These are phyloP conservation scores for Psix sp. DNA, from an alignment of 1,140 invertebrate genomes.

Conservation along the genomic window DNA sequence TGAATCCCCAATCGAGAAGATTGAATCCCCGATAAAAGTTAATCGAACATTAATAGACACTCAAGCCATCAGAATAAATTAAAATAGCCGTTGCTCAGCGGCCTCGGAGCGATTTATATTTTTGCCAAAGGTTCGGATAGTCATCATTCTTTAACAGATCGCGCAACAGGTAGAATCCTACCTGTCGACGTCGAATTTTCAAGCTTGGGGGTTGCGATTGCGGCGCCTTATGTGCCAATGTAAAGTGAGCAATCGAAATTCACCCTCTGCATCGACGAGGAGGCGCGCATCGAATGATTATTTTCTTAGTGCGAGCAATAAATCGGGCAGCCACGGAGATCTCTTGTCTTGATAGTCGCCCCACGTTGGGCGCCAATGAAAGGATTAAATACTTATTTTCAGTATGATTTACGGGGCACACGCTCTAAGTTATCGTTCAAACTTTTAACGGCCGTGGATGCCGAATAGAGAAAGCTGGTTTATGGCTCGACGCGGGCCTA, in stretches of 20 bases:
- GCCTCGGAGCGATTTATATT: conserved; percentile 30
- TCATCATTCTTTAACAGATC: conserved; percentile 60
- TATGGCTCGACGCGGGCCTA: conserved; percentile 57
- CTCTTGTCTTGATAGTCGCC: conserved; percentile 21
- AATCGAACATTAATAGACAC: conserved; percentile 30
- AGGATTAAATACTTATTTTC: conserved; percentile 64
- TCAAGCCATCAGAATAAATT: conserved; percentile 25
- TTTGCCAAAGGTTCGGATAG: conserved; percentile 48
- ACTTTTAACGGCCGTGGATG: conserved; percentile 65
- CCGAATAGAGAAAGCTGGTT: conserved; percentile 60
- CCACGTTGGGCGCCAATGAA: conserved; percentile 45
- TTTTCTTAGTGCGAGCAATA: conserved; percentile 53
- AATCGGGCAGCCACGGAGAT: conserved; percentile 20
- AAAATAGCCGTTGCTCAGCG: conserved; percentile 17
- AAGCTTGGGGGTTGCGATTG: conserved; percentile 42
- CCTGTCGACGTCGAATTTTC: conserved; percentile 59
- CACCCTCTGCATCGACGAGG: conserved; percentile 55
- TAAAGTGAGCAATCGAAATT: conserved; percentile 67
- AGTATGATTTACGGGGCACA: conserved; percentile 63
- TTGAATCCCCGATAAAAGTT: conserved; percentile 11
- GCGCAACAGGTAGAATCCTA: conserved; percentile 71
- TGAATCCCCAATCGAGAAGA: background rate
- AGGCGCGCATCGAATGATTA: conserved; percentile 55
- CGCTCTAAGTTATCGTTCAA: conserved; percentile 61
- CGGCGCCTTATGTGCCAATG: conserved; percentile 53